Evolutionary conservation across 2,113 vertebrate genomes (phyloP), one percentile per base, ranked within the genome.

Genomic region (Bubalus kerabau): DNA sequence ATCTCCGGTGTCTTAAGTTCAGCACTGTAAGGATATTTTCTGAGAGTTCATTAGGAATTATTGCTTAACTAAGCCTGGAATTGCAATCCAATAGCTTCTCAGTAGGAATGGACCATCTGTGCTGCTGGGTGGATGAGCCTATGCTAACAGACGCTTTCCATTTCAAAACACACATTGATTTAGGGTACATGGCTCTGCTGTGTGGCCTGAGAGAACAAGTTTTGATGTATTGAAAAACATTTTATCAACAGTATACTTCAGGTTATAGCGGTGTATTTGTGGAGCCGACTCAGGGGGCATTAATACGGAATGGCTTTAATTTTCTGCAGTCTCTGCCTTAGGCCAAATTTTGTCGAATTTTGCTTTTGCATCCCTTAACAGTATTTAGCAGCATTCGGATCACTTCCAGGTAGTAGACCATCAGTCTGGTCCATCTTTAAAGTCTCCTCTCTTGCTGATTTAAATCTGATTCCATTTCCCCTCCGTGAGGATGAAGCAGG

Each of bases 41-140:
- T 90, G 48, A 56, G 82, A 54, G 60, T 64, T 90, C 90, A 23
- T 90, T 93, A 92, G 92, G 83, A 91, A 96, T 95, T 54, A 81
- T 64, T 92, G 54, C 74, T 91, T 92, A 94, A 57, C 88, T 94
- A 80, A 89, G 95, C 74, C 83, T 96, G n/a, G 94, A 95, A 59
- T 81, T 81, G 64, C 80, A 92, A 40, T 46, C n/a, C 62, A 26
- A 2, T 76, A 50, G 32, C 88, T 95, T 87, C 96, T 59, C 89
- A 14, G 36, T 57, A 86, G 93, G 91, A 59, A 36, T 23, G 50
- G n/a, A n/a, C 94, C 90, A 36, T 94, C 97, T 95, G 43, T 80
- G 83, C 94, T 24, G 2, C 26, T 62, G 17, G 81, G 56, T 57
- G 60, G 40, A 84, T 26, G 54, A 67, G 36, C 92, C 57, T 82